phyloP scores from a whole-genome alignment of 1,140 invertebrate species.

The Zaprionus lachaisei region DNA sequence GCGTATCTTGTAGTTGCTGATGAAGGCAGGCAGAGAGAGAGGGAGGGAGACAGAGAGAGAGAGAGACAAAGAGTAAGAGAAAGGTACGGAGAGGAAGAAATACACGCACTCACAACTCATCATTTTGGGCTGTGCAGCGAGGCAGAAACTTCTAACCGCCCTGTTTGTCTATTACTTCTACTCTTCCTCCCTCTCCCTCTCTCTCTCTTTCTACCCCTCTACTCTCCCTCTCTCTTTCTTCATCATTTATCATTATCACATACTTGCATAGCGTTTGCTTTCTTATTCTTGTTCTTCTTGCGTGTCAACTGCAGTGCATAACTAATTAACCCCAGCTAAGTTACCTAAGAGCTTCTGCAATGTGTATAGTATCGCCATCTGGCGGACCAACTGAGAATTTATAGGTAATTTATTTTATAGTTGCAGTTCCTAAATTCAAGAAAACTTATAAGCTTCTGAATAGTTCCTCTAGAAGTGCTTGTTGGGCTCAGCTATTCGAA shows the following conservation, averaged over 20 bases:
- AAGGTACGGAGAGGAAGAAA: neutral
- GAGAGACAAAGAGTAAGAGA: conserved; percentile 20
- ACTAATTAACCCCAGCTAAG: neutral
- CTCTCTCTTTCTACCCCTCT: neutral
- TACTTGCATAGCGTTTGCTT: neutral
- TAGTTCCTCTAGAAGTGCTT: too few relatives aligned
- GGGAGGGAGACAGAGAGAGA: neutral
- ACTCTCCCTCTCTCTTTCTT: neutral
- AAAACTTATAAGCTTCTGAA: too few relatives aligned
- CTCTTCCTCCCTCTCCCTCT: too few relatives aligned
- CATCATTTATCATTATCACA: conserved; percentile 10
- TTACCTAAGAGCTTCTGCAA: neutral
- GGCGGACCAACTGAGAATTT: too few relatives aligned
- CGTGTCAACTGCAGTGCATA: neutral
- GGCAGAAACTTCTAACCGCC: conserved; percentile 2
- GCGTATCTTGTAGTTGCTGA: conserved; percentile 67
- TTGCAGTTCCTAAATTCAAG: too few relatives aligned
- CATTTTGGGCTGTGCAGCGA: conserved; percentile 5
- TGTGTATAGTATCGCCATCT: neutral
- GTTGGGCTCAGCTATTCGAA: too few relatives aligned
- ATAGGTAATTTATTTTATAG: too few relatives aligned
- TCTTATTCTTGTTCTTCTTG: neutral
- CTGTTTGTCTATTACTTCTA: neutral
- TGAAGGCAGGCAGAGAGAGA: neutral
- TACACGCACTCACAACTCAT: neutral